Percentiles rank a stretch among this genome's conserved stretches.
Conservation (phyloP, 2,113 vertebrate species). For the Arenaria interpres region DNA sequence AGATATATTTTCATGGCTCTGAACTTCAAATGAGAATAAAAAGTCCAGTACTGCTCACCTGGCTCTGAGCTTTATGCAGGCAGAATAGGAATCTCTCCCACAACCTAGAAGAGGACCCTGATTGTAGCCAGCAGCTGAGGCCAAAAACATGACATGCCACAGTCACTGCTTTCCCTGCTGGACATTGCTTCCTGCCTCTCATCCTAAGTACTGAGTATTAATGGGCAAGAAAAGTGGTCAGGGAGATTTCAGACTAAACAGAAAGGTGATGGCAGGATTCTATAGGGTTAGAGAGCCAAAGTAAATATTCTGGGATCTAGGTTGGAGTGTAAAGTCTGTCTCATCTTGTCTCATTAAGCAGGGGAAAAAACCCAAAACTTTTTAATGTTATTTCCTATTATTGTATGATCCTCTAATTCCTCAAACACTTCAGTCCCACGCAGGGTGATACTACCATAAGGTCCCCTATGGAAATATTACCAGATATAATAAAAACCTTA, state of each 20-base stretch:
- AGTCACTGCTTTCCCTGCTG: background rate
- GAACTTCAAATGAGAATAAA: background rate
- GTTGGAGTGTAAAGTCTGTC: background rate
- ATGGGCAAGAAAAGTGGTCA: background rate
- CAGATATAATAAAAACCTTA: background rate
- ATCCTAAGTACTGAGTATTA: background rate
- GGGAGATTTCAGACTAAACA: background rate
- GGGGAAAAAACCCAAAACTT: accelerated
- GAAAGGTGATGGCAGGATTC: background rate
- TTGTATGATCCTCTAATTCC: background rate
- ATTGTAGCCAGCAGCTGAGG: background rate
- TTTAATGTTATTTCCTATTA: background rate
- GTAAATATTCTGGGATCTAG: background rate
- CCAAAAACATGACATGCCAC: background rate
- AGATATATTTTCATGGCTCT: background rate
- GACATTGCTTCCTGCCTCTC: background rate
- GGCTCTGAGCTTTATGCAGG: background rate
- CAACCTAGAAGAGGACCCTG: background rate
- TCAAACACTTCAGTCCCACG: background rate
- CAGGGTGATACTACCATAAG: background rate
- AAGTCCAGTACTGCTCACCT: background rate
- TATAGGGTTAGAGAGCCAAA: background rate
- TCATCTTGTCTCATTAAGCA: background rate
- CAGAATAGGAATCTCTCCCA: background rate
- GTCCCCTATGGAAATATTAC: background rate